phyloP scores from a whole-genome alignment of 2,888 invertebrate species.

The Saturnia pavonia region DNA sequence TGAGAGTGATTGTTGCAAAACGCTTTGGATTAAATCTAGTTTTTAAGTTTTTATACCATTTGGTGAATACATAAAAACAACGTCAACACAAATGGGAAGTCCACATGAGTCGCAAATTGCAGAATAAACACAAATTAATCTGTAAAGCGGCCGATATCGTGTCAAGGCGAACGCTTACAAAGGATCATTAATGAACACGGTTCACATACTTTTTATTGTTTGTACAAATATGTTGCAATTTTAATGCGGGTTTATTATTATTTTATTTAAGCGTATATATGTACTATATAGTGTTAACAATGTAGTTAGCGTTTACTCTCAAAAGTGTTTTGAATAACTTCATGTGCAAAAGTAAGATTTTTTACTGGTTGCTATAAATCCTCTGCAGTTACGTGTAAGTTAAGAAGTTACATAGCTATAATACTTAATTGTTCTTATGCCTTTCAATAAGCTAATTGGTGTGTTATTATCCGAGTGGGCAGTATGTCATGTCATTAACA shows the following conservation, averaged over 20 bases:
- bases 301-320: not conserved
- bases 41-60: not conserved
- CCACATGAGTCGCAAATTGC: not conserved
- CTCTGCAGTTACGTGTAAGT: not conserved
- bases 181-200: constrained; percentile 14
- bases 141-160: constrained; percentile 36
- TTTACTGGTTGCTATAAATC: not conserved
- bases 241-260: constrained; percentile 19
- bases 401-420: not conserved
- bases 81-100: not conserved
- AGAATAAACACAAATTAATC: constrained; percentile 4
- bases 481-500: not conserved
- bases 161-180: constrained; percentile 60
- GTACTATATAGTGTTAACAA: not conserved
- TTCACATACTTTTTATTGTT: constrained; percentile 3
- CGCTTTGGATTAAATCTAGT: not conserved
- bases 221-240: constrained; percentile 21
- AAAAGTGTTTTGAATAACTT: not conserved
- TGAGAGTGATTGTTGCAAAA: constrained; percentile 7
- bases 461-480: too few species aligned
- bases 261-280: not conserved
- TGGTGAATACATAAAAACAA: not conserved
- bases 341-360: not conserved
- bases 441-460: not conserved
- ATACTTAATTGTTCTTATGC: not conserved